Evolutionary conservation across 2,888 invertebrate species (phyloP).

Genomic region (Apoda limacodes): DNA sequence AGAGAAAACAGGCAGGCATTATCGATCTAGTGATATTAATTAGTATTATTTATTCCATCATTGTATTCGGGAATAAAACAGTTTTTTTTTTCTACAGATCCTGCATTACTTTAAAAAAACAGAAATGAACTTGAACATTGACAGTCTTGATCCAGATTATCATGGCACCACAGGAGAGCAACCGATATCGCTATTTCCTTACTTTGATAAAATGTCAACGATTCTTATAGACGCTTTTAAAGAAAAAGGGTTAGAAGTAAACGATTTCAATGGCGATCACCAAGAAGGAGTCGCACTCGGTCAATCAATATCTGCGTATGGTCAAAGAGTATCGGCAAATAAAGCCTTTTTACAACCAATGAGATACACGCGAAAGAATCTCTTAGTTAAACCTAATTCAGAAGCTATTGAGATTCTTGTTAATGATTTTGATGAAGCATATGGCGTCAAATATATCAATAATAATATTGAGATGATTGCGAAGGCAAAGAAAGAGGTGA

Average conservation of each 20-base stretch:
- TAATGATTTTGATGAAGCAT: slow-evolving; percentile 43
- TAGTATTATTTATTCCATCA: too few relatives aligned
- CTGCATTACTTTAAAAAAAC: slow-evolving; percentile 77
- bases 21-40: too few relatives aligned
- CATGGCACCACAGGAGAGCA: slow-evolving; percentile 72
- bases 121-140: slow-evolving; percentile 67
- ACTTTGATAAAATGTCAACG: slow-evolving; percentile 66
- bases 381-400: slow-evolving; percentile 57
- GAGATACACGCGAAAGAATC: slow-evolving; percentile 58
- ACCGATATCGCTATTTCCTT: slow-evolving; percentile 70
- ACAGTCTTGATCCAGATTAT: slow-evolving; percentile 55
- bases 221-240: slow-evolving; percentile 66
- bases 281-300: slow-evolving; percentile 69
- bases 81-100: slow-evolving; percentile 44
- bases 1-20: too few relatives aligned
- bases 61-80: too few relatives aligned
- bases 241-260: slow-evolving; percentile 65
- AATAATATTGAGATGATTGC: slow-evolving; percentile 27
- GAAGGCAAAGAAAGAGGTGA: slow-evolving; percentile 41
- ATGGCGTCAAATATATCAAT: slow-evolving; percentile 34
- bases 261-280: slow-evolving; percentile 64
- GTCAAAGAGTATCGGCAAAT: slow-evolving; percentile 72
- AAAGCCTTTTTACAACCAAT: slow-evolving; percentile 75
- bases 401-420: slow-evolving; percentile 68
- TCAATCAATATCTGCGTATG: slow-evolving; percentile 66